A percentile compares a stretch with the other conserved stretches of the same genome.
Conservation (phyloP, 2,113 vertebrate genomes). For the Stigmatopora argus region DNA sequence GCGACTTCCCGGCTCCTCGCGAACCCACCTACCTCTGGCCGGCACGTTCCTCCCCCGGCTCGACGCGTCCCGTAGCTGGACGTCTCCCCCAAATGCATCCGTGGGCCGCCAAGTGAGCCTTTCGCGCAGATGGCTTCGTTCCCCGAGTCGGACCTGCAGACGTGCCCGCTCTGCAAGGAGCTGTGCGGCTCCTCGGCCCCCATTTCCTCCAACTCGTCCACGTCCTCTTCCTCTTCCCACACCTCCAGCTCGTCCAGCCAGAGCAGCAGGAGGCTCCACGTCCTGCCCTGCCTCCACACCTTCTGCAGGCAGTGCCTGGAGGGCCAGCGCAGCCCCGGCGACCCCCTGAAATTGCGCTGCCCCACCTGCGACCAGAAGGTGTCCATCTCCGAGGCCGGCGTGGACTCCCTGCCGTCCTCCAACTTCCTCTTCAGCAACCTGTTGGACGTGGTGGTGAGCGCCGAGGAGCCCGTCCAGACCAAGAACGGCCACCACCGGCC, state of each 20-base stretch:
- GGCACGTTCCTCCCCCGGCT: conserved; percentile 16
- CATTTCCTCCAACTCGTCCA: conserved; percentile 82
- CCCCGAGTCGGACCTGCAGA: conserved; percentile 86
- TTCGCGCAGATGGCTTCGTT: conserved; percentile 84
- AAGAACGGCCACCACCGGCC: conserved; percentile 60
- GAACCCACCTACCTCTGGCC: conserved; percentile 65
- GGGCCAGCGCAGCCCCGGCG: conserved; percentile 77
- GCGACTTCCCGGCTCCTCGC: conserved; percentile 35
- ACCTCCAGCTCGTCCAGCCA: conserved; percentile 69
- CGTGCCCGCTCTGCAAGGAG: conserved; percentile 88
- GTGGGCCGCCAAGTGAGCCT: conserved; percentile 43
- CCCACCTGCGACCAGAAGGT: conserved; percentile 89
- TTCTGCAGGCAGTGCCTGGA: conserved; percentile 91
- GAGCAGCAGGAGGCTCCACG: conserved; percentile 76
- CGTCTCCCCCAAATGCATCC: conserved; percentile 40
- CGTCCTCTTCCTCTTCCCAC: conserved; percentile 84
- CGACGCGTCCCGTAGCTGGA: conserved; percentile 15
- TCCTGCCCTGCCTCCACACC: conserved; percentile 87
- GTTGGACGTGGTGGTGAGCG: conserved; percentile 84
- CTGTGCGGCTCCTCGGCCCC: conserved; percentile 85
- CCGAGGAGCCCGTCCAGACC: conserved; percentile 73
- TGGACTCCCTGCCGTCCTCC: conserved; percentile 87
- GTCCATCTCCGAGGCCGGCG: conserved; percentile 82
- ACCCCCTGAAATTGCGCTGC: conserved; percentile 82
- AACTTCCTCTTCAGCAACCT: conserved; percentile 90